Evolutionary conservation across 2,888 invertebrate species (phyloP).

Genomic region (Mesodorylaimus sp.): DNA sequence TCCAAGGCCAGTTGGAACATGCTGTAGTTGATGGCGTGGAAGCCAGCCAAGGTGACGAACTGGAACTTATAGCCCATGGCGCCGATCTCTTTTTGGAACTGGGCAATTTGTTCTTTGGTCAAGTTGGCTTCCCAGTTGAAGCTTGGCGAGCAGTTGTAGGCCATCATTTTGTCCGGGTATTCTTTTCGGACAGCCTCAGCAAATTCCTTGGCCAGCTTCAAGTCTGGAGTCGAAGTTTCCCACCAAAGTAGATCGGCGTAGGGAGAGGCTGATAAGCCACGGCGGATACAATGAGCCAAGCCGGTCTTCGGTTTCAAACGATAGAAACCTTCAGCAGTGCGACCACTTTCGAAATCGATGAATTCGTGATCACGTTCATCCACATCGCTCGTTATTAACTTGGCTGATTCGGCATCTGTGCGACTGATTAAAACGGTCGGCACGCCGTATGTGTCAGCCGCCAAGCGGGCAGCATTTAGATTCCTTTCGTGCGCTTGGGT

Average conservation of each 20-base stretch:
- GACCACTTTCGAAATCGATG: conserved; percentile 26
- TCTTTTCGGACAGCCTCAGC: conserved; percentile 26
- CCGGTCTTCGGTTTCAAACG: conserved; percentile 13
- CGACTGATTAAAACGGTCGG: conserved; percentile 31
- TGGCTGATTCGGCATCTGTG: conserved; percentile 31
- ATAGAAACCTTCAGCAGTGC: conserved; percentile 32
- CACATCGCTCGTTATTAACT: conserved; percentile 29
- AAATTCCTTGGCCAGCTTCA: conserved; percentile 27
- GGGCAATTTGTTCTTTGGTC: conserved; percentile 26
- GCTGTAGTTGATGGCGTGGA: conserved; percentile 30
- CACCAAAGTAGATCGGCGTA: conserved; percentile 32
- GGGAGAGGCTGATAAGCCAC: conserved; percentile 27
- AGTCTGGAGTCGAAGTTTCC: conserved; percentile 30
- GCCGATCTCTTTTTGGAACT: conserved; percentile 30
- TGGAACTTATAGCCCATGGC: conserved; percentile 33
- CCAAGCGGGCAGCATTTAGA: conserved; percentile 30
- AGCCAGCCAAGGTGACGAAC: conserved; percentile 33
- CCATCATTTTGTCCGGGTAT: conserved; percentile 21
- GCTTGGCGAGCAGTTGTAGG: conserved; percentile 31
- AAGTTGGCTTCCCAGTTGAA: conserved; percentile 32
- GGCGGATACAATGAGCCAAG: conserved; percentile 29
- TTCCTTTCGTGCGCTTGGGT: conserved; percentile 30
- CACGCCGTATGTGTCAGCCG: conserved; percentile 28
- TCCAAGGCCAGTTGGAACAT: conserved; percentile 30
- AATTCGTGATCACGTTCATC: conserved; percentile 30